Percentiles rank a stretch among this genome's conserved stretches.
Conservation (phyloP, 2,888 invertebrate species). For the Drosophila phalerata region DNA sequence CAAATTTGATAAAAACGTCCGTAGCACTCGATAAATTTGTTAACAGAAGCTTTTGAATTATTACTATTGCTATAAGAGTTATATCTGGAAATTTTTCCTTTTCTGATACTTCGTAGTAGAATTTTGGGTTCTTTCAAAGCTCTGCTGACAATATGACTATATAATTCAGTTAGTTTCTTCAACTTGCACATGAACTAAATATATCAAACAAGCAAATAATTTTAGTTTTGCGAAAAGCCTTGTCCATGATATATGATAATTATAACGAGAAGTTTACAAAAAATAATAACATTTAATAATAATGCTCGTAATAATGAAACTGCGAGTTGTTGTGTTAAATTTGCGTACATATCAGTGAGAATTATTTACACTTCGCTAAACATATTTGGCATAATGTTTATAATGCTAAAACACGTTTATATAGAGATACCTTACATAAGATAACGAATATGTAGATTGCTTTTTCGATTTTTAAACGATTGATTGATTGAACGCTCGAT, state of each 20-base stretch:
- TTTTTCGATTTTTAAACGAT: conserved; percentile 30
- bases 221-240: conserved; percentile 17
- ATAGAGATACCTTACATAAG: conserved; percentile 18
- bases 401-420: conserved; percentile 29
- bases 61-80: neutral
- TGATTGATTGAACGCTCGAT: conserved; percentile 30
- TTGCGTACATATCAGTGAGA: conserved; percentile 72
- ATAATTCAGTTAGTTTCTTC: neutral
- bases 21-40: neutral
- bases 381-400: conserved; percentile 51
- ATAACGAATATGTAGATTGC: conserved; percentile 32
- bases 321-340: conserved; percentile 61
- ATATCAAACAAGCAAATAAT: neutral
- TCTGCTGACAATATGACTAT: neutral
- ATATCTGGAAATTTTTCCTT: neutral
- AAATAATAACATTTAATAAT: neutral
- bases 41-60: neutral
- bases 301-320: conserved; percentile 16
- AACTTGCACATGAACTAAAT: neutral
- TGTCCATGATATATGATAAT: conserved; percentile 20
- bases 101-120: neutral
- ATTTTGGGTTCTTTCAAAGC: neutral
- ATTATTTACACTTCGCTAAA: conserved; percentile 62
- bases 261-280: neutral
- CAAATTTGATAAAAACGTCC: neutral